Percentiles rank a stretch among this genome's conserved stretches.
Conservation (phyloP, 2,797 vertebrate species). For the Leptatherina wallacei region DNA sequence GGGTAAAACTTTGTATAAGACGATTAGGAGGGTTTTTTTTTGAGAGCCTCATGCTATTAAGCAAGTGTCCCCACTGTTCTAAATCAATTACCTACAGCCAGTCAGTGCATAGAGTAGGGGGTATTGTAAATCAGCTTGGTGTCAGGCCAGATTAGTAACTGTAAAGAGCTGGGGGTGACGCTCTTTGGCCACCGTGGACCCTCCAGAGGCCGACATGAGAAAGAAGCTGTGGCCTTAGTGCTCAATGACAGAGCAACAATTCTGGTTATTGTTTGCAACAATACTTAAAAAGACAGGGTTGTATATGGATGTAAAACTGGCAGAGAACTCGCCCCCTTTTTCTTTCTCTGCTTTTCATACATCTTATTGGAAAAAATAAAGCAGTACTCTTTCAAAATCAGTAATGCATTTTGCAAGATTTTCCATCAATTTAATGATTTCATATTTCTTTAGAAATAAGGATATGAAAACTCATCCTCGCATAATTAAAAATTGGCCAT, state of each 20-base stretch:
- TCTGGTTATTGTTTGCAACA: slow-evolving; percentile 47
- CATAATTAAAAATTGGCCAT: slow-evolving; percentile 24
- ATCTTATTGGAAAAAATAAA: slow-evolving; percentile 15
- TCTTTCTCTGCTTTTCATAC: slow-evolving; percentile 10
- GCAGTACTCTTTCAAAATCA: slow-evolving; percentile 4
- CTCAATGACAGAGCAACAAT: slow-evolving; percentile 43
- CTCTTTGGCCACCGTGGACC: slow-evolving; percentile 60
- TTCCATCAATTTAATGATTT: slow-evolving; percentile 14
- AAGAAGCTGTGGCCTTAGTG: slow-evolving; percentile 47
- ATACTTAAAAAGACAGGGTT: slow-evolving; percentile 19
- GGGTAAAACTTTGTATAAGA: slow-evolving; percentile 25
- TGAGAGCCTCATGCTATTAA: slow-evolving; percentile 65
- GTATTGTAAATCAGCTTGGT: slow-evolving; percentile 83
- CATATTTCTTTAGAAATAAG: slow-evolving; percentile 8
- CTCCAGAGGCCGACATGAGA: slow-evolving; percentile 57
- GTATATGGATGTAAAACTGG: slow-evolving; percentile 5
- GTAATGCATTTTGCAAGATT: slow-evolving; percentile 11
- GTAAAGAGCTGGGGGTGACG: slow-evolving; percentile 69
- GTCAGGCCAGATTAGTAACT: slow-evolving; percentile 81
- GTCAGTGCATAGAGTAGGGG: slow-evolving; percentile 70
- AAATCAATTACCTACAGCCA: slow-evolving; percentile 81
- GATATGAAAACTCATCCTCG: slow-evolving; percentile 2
- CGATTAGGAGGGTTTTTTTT: slow-evolving; percentile 17
- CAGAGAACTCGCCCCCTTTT: background rate
- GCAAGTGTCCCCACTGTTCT: slow-evolving; percentile 77